A percentile compares a stretch with the other conserved stretches of the same genome.
These are phyloP conservation scores for Smithornis capensis DNA, from an alignment of 2,113 vertebrate species.

Conservation along the genomic window DNA sequence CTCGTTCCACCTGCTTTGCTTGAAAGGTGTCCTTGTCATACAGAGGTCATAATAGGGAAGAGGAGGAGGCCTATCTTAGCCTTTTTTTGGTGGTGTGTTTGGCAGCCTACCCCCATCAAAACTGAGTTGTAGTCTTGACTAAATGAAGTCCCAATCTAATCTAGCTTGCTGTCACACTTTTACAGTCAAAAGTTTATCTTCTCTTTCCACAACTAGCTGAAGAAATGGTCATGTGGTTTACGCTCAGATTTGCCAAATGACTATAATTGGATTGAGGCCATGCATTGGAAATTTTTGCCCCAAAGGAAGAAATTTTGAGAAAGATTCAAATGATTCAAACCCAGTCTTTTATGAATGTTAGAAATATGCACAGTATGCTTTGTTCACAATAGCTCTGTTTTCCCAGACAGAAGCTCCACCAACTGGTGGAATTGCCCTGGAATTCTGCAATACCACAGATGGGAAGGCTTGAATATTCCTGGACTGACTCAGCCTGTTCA, in stretches of 20 bases:
- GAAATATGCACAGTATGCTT: constrained; percentile 65
- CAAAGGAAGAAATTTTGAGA: constrained; percentile 57
- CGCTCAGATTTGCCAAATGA: constrained; percentile 37
- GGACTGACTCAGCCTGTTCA: constrained; percentile 57
- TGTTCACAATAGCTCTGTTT: constrained; percentile 64
- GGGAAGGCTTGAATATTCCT: constrained; percentile 61
- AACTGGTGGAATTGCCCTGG: constrained; percentile 66
- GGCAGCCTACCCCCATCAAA: not conserved
- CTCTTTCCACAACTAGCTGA: not conserved
- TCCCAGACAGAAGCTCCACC: constrained; percentile 70
- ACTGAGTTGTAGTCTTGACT: not conserved
- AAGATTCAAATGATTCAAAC: constrained; percentile 53
- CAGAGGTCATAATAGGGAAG: not conserved
- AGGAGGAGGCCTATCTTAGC: not conserved
- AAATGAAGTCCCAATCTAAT: not conserved
- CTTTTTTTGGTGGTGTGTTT: not conserved
- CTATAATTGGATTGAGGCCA: not conserved
- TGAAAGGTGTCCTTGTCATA: not conserved
- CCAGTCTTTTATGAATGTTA: constrained; percentile 51
- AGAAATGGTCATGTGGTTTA: not conserved
- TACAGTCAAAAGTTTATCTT: constrained; percentile 23
- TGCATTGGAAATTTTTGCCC: constrained; percentile 48
- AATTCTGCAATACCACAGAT: constrained; percentile 64
- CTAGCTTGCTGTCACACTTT: not conserved
- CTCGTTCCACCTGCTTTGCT: not conserved